Evolutionary conservation across 2,888 invertebrate species (phyloP), one percentile per base, ranked within the genome.

Genomic region (Tinea trinotella): DNA sequence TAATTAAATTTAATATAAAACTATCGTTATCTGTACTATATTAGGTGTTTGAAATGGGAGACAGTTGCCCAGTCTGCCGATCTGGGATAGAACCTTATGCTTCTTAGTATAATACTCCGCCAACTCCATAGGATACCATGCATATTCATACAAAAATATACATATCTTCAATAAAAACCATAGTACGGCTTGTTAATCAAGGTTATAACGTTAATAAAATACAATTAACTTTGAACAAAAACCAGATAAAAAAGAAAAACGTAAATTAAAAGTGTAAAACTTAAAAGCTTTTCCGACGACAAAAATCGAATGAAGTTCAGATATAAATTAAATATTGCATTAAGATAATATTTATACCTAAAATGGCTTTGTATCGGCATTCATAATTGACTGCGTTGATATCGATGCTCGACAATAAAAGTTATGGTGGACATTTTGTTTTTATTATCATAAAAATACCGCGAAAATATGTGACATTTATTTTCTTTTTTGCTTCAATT

Each of bases 311-410:
- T 17, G 40, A 40, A 17, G 15, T 20, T 48, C 48, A 18, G 15
- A 24, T 13, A 24, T 50, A 50, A 24, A 50, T 50, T 50, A 50
- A 50, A 24, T 18, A 13, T 19, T 13, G 15, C 15, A 50, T 50
- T 50, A 50, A 50, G 50, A 50, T 50, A 20, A 19, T 19, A 50
- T 50, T 50, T 2, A 24, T 40, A 3, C 48, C 48, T 18, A 48
- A 48, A 48, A 18, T 20, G 48, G 48, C 7, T 17, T 40, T 13
- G 15, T 30, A 30, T 30, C 30, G 30, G 7, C 30, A n/a, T 30
- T 7, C 9, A 22, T 30, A 30, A 30, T 30, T 30, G 12, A 40
- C 40, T 12, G 15, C 40, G 13, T 40, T 30, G 40, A 9, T 40
- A 17, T 40, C 40, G 40, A 40, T 40, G 3, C 13, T 13, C 40